Base-by-base conservation (phyloP, 2,113 vertebrate species). In the Pterocles gutturalis region DNA sequence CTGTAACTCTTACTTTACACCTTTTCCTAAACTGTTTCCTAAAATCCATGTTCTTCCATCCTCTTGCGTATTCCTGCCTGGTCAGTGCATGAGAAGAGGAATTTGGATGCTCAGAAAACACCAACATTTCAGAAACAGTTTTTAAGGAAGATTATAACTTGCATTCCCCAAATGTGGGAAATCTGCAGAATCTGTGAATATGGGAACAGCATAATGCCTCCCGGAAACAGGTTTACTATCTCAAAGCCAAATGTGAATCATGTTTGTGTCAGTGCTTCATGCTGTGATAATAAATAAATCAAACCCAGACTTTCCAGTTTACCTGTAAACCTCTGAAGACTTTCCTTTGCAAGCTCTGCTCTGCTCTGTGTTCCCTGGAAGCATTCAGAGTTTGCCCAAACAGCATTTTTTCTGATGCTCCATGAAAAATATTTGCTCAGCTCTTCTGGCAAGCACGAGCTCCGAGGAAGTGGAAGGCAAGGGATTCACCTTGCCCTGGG, bases 401-500 rank as follows among this genome's bases (percentile, higher is more conserved):
- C 64, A 91, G 86, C 93, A 38, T 76, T 94, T 97, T 91, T 91
- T 65, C 55, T 84, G 89, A 89, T 0, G 2, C 55, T 66, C 86
- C 86, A 87, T 43, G 60, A 87, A 89, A 96, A 89, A 89, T 43
- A 96, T 89, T 90, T 96, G 87, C 89, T 97, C 96, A 96, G 95
- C 95, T 96, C 33, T 97, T 97, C 95, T 88, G 62, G 78, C 31
- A 65, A 90, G 38, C 73, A 45, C 22, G 31, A 93, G 38, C 53
- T 82, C 29, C 0, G 2, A 36, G 70, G 66, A 87, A 87, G 82
- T 66, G 1, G 22, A 91, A 93, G 82, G 78, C 75, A 11, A 83
- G 11, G 58, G 85, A 80, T 88, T 96, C 96, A 96, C 96, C 95
- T 95, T 96, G 96, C 93, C 90, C 87, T 95, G 92, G 92, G 96